Conservation (phyloP, 1,140 invertebrate species). For the Aphidius ervi region DNA sequence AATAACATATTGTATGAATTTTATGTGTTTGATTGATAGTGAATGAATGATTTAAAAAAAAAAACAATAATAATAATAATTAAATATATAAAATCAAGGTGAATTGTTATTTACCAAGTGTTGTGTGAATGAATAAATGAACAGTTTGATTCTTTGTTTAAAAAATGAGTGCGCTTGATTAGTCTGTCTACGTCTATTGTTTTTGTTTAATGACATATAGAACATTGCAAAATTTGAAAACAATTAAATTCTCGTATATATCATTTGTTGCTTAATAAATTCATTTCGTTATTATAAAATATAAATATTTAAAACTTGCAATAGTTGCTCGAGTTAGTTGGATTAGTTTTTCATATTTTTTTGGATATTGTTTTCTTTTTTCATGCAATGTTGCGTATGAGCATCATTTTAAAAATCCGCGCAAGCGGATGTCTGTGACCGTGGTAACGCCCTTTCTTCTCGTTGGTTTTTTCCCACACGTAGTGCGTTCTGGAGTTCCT, state of each 20-base stretch:
- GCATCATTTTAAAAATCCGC: slow-evolving; percentile 39
- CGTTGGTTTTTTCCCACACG: slow-evolving; percentile 60
- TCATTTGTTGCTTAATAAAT: no score
- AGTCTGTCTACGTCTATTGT: slow-evolving; percentile 54
- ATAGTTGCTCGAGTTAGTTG: no score
- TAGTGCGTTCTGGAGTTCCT: slow-evolving; percentile 96
- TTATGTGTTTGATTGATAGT: slow-evolving; percentile 45
- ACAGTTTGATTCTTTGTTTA: slow-evolving; percentile 33
- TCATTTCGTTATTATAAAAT: no score
- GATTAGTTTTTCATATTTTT: not conserved
- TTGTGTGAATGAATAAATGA: slow-evolving; percentile 25
- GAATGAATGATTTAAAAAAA: slow-evolving; percentile 6
- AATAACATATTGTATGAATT: slow-evolving; percentile 44
- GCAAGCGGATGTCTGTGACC: slow-evolving; percentile 52
- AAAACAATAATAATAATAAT: no score
- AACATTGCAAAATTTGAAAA: slow-evolving; percentile 35
- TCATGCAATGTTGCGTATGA: slow-evolving; percentile 41
- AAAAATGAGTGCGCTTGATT: slow-evolving; percentile 52
- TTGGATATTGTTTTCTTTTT: slow-evolving; percentile 11
- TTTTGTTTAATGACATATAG: slow-evolving; percentile 50
- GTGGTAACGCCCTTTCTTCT: slow-evolving; percentile 57
- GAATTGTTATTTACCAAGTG: slow-evolving; percentile 3
- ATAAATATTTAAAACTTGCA: no score
- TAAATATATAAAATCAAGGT: slow-evolving; percentile 3
- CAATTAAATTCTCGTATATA: not conserved